Evolutionary conservation across 2,888 invertebrate species (phyloP).

Genomic region (Melitaea athalia): DNA sequence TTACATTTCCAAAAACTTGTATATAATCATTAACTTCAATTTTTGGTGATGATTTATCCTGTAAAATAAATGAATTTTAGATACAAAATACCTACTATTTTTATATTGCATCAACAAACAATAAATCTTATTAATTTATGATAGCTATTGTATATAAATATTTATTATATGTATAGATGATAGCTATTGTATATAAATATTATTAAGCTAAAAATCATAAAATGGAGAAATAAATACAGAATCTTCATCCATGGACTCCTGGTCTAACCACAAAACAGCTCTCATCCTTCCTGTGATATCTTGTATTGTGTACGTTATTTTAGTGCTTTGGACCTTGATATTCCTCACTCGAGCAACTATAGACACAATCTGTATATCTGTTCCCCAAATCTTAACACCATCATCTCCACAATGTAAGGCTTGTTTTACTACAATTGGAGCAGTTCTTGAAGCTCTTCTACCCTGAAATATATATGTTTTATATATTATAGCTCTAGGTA

Average conservation of each 20-base stretch:
- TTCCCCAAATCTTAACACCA: constrained; percentile 78
- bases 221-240: neutral
- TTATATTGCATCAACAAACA: too few species aligned
- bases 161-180: too few species aligned
- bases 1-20: constrained; percentile 76
- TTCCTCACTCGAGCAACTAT: constrained; percentile 71
- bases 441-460: constrained; percentile 72
- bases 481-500: too few species aligned
- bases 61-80: constrained; percentile 38
- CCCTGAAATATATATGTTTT: constrained; percentile 51
- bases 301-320: constrained; percentile 78
- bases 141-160: neutral
- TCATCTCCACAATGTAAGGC: constrained; percentile 75
- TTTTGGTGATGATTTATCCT: constrained; percentile 76
- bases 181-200: neutral
- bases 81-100: too few species aligned
- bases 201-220: neutral
- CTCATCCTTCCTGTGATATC: constrained; percentile 78
- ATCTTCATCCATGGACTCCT: constrained; percentile 77
- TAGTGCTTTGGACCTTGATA: constrained; percentile 75
- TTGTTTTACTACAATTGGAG: constrained; percentile 76
- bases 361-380: constrained; percentile 74
- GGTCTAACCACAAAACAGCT: constrained; percentile 76
- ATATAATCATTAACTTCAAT: constrained; percentile 77
- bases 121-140: neutral